phyloP scores from a whole-genome alignment of 2,888 invertebrate genomes.

The Calliopum simillimum region DNA sequence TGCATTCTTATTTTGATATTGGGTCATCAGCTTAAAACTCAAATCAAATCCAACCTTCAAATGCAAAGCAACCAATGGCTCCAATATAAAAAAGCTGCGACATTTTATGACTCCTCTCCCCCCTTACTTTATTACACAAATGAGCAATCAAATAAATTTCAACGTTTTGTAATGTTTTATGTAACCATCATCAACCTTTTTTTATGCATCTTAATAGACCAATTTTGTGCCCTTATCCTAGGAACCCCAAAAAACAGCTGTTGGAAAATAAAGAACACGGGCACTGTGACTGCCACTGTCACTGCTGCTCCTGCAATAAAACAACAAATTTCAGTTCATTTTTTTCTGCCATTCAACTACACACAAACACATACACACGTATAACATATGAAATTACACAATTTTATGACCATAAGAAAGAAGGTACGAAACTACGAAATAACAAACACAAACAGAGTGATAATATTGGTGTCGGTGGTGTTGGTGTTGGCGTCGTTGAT shows the following conservation, averaged over 20 bases:
- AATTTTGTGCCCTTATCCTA: slow-evolving; percentile 33
- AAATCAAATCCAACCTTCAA: no score
- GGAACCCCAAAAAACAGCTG: slow-evolving; percentile 42
- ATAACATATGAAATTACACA: neutral
- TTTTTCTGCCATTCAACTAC: slow-evolving; percentile 4
- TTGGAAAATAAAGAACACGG: slow-evolving; percentile 44
- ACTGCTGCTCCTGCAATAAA: slow-evolving; percentile 4
- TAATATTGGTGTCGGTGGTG: no score
- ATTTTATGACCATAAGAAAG: slow-evolving; percentile 15
- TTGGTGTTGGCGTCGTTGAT: neutral
- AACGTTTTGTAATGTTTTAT: no score
- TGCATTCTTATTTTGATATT: no score
- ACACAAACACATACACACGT: neutral
- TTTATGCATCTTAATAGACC: neutral
- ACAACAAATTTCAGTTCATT: slow-evolving; percentile 18
- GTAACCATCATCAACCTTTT: neutral
- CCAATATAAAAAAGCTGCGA: no score
- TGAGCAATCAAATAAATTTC: no score
- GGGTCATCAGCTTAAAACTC: no score
- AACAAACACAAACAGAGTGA: neutral
- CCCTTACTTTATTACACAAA: no score
- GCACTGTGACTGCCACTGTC: no score
- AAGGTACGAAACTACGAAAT: slow-evolving; percentile 15
- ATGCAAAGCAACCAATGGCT: no score
- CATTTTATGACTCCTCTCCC: no score